A percentile compares a stretch with the other conserved stretches of the same genome.
These are phyloP conservation scores for Cydia amplana DNA, from an alignment of 1,140 invertebrate genomes.

Conservation along the genomic window DNA sequence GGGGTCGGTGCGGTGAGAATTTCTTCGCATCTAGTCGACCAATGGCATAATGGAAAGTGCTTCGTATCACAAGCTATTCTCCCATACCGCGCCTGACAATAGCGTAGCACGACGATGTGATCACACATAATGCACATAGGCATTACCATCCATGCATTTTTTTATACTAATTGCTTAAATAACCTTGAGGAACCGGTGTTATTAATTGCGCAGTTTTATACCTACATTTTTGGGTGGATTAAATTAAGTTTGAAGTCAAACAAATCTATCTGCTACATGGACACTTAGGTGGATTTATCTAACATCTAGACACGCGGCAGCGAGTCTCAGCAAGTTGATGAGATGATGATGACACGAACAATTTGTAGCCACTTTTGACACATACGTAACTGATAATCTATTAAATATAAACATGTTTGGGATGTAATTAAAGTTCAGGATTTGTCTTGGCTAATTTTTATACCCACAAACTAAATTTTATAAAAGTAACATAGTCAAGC, in stretches of 20 bases:
- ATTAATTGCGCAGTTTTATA: not conserved
- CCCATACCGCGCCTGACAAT: constrained; percentile 20
- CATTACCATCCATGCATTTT: constrained; percentile 11
- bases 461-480: too few relatives aligned
- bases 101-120: constrained; percentile 11
- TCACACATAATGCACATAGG: constrained; percentile 25
- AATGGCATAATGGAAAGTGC: constrained; percentile 19
- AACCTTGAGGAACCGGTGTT: not conserved
- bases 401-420: too few relatives aligned
- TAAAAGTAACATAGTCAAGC: too few relatives aligned
- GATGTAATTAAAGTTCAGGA: too few relatives aligned
- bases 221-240: not conserved
- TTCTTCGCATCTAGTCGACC: constrained; percentile 38
- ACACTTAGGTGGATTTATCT: too few relatives aligned
- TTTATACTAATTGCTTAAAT: not conserved
- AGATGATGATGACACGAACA: too few relatives aligned
- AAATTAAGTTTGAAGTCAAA: not conserved
- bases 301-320: too few relatives aligned
- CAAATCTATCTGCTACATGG: too few relatives aligned
- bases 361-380: too few relatives aligned
- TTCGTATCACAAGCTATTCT: constrained; percentile 18
- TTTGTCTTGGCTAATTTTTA: too few relatives aligned
- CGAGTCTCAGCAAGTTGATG: too few relatives aligned
- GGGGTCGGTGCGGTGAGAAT: constrained; percentile 36
- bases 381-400: too few relatives aligned